Evolutionary conservation across 2,797 vertebrate species (phyloP).

Genomic region (Neopelma chrysocephalum): DNA sequence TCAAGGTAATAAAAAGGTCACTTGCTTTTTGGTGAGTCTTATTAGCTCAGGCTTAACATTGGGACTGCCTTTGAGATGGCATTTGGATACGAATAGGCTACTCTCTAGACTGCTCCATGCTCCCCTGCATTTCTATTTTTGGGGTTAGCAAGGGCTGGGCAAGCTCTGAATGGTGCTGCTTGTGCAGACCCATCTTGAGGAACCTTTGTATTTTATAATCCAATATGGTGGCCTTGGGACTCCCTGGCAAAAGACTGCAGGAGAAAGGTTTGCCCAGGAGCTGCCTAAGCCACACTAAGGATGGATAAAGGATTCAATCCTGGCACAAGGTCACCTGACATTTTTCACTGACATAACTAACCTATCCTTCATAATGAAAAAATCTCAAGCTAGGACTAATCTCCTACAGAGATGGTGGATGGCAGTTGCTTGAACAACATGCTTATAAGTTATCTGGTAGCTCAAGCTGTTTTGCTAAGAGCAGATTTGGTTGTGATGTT

Average conservation of each 20-base stretch:
- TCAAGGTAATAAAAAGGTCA: background rate
- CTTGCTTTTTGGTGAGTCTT: background rate
- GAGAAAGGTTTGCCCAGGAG: background rate
- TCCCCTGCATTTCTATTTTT: background rate
- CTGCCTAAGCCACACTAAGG: background rate
- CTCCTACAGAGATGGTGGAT: background rate
- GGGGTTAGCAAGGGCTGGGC: background rate
- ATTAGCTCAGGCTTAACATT: background rate
- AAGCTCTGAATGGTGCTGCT: background rate
- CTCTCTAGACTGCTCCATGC: background rate
- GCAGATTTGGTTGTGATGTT: background rate
- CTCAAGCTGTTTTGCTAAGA: background rate
- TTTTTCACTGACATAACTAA: background rate
- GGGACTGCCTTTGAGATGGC: background rate
- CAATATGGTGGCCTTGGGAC: background rate
- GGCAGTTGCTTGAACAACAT: background rate
- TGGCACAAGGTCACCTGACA: background rate
- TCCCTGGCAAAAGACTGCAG: background rate
- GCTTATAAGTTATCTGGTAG: background rate
- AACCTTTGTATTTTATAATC: background rate
- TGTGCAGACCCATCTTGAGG: background rate
- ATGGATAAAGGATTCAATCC: background rate
- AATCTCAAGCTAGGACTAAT: background rate
- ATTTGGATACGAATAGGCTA: background rate
- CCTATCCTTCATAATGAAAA: background rate